Evolutionary conservation across 2,888 invertebrate genomes (phyloP), one percentile per base, ranked within the genome.

Genomic region (Plagodis dolabraria): DNA sequence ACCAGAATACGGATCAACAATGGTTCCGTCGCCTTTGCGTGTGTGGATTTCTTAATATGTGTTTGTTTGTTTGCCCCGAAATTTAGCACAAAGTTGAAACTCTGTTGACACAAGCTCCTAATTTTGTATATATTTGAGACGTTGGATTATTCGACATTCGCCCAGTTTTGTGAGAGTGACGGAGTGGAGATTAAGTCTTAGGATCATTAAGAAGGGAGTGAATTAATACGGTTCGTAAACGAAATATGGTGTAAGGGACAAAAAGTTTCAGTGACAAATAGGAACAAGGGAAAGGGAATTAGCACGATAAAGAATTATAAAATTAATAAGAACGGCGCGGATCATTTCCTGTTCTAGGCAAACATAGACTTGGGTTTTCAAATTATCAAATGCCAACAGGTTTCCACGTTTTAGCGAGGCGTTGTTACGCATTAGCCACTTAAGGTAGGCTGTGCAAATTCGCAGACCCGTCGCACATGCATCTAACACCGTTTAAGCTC

Each of bases 1-100:
- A 74, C 65, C 67, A 67, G 77, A 79, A 79, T 79, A 76, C 68
- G 63, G 71, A 75, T 68, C 65, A 61, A 65, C 65, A 66, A 59
- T 51, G 65, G 64, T 57, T 62, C 48, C 47, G 46, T 57, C 67
- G 72, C 69, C 71, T 63, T 60, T 61, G 64, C 73, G 69, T 69
- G 71, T 53, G 56, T 56, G 55, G 69, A 71, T 72, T 76, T 68
- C 72, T 71, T 69, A 72, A 78, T 71, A 66, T 64, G 48, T 63
- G 66, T 72, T 66, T 71, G 64, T 63, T 61, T 65, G 63, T 66
- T 55, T 55, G 57, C 35, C 52, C 42, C 53, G 9, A 45, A 68
- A 68, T 60, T 55, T 51, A 53, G 47, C 51, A 35, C 49, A 53
- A 68, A 65, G 66, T 68, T 69, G 62, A 45, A 57, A 66, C 60